A percentile compares a stretch with the other conserved stretches of the same genome.
Evolutionary conservation across 2,888 invertebrate genomes (phyloP).

Genomic region (Molorchus minor): DNA sequence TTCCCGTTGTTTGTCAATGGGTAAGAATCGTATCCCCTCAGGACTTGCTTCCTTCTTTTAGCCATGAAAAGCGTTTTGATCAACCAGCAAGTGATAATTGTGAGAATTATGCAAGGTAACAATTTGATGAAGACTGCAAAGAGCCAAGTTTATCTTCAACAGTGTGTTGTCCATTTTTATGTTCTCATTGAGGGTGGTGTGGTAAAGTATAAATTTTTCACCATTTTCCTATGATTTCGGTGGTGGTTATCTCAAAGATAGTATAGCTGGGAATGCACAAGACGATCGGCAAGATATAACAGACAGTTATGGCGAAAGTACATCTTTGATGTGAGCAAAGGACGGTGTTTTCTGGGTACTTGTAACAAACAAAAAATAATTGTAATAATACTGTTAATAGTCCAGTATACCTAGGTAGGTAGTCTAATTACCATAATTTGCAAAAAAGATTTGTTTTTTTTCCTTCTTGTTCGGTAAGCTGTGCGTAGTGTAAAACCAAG

Average conservation of each 20-base stretch:
- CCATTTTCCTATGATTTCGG: slow-evolving; percentile 66
- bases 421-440: no score
- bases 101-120: slow-evolving; percentile 80
- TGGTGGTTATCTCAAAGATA: slow-evolving; percentile 70
- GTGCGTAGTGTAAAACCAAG: no score
- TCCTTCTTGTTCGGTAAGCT: no score
- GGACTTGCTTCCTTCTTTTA: slow-evolving; percentile 76
- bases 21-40: slow-evolving; percentile 72
- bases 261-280: slow-evolving; percentile 87
- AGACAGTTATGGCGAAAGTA: slow-evolving; percentile 76
- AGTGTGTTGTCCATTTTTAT: slow-evolving; percentile 58
- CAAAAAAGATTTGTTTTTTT: no score
- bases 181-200: slow-evolving; percentile 63
- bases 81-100: slow-evolving; percentile 76
- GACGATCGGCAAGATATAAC: slow-evolving; percentile 79
- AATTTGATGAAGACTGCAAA: slow-evolving; percentile 83
- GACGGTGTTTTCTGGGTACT: slow-evolving; percentile 80
- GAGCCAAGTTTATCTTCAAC: slow-evolving; percentile 77
- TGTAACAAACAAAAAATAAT: no score
- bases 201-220: slow-evolving; percentile 69
- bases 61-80: slow-evolving; percentile 79
- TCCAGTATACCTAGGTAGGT: no score
- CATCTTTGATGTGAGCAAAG: slow-evolving; percentile 82
- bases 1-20: slow-evolving; percentile 55
- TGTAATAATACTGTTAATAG: no score